A percentile compares a stretch with the other conserved stretches of the same genome.
Evolutionary conservation across 1,140 invertebrate species (phyloP).

Genomic region (Drosophila arawakana): DNA sequence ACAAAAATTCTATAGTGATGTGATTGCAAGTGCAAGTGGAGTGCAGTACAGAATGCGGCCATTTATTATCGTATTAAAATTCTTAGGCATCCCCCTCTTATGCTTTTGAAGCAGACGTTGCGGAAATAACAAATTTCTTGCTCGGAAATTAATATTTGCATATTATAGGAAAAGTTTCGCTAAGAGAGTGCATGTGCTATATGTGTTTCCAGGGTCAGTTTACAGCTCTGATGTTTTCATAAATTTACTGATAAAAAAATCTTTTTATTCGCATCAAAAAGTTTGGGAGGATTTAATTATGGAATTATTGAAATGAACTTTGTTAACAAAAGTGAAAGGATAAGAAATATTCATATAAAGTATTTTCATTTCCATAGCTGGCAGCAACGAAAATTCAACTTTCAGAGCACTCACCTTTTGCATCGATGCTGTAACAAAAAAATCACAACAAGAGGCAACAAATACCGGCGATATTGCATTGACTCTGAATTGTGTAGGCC

Average conservation of each 20-base stretch:
- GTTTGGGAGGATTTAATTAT: background rate
- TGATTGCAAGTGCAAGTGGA: conserved; percentile 3
- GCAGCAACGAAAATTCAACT: background rate
- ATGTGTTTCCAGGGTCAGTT: background rate
- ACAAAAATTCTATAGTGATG: conserved; percentile 47
- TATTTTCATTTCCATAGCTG: conserved; percentile 1
- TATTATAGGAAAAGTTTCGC: conserved; percentile 73
- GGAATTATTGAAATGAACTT: background rate
- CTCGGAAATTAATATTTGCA: conserved; percentile 82
- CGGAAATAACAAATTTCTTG: conserved; percentile 82
- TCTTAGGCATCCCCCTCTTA: conserved; percentile 26
- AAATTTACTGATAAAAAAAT: background rate
- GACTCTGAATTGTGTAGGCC: conserved; percentile 18
- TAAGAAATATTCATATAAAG: conserved; percentile 1
- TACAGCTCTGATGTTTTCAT: background rate
- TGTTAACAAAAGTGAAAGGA: conserved; percentile 6
- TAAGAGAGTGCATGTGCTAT: conserved; percentile 8
- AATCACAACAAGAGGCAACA: conserved; percentile 2
- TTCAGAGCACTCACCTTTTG: background rate
- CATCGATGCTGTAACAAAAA: background rate
- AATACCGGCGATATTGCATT: conserved; percentile 16
- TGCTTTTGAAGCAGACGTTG: conserved; percentile 59
- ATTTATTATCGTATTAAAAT: conserved; percentile 82
- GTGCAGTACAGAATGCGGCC: conserved; percentile 10
- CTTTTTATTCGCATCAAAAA: too few relatives aligned